phyloP scores from a whole-genome alignment of 35 echinoderm and acorn worm species.

The Lytechinus variegatus region DNA sequence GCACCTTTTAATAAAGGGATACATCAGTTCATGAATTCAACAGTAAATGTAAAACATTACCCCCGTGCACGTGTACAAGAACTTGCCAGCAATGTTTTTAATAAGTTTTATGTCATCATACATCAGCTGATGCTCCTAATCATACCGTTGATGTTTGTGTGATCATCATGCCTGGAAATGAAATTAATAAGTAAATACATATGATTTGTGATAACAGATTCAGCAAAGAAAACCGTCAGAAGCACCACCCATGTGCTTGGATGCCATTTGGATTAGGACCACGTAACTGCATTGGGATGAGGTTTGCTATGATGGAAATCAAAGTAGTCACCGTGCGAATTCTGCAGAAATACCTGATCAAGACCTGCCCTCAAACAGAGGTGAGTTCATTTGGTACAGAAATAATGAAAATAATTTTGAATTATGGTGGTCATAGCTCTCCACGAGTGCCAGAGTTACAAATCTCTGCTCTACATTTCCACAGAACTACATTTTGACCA shows the following conservation, averaged over 20 bases:
- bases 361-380: slow-evolving; percentile 68
- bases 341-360: slow-evolving; percentile 67
- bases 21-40: too few species aligned
- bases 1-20: too few species aligned
- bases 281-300: slow-evolving; percentile 62
- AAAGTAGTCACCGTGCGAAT: slow-evolving; percentile 53
- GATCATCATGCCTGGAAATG: too few species aligned
- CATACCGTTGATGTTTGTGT: too few species aligned
- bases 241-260: slow-evolving; percentile 53
- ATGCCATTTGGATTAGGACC: slow-evolving; percentile 61
- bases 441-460: too few species aligned
- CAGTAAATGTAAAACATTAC: too few species aligned
- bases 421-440: background rate
- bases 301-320: slow-evolving; percentile 52
- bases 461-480: too few species aligned
- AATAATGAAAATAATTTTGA: background rate
- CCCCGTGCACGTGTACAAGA: too few species aligned
- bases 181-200: background rate
- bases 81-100: too few species aligned
- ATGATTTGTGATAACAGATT: background rate
- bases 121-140: too few species aligned
- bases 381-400: background rate
- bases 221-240: slow-evolving; percentile 56
- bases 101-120: too few species aligned
- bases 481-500: too few species aligned